These are phyloP conservation scores for Vanessa cardui DNA, from an alignment of 2,888 invertebrate genomes.

Conservation along the genomic window DNA sequence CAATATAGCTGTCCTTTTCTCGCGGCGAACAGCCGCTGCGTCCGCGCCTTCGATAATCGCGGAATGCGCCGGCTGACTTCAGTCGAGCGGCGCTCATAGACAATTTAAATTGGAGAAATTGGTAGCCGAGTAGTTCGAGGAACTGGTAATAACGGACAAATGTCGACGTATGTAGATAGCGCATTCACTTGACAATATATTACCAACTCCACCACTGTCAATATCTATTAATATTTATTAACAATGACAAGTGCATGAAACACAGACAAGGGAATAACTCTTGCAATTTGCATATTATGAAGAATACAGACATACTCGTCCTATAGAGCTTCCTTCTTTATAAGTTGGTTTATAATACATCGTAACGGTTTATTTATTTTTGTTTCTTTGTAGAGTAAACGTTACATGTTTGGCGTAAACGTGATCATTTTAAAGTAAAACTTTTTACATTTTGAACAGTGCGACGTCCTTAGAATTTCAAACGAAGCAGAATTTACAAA, in stretches of 20 bases:
- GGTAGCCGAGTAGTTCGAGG: slow-evolving; percentile 66
- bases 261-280: slow-evolving; percentile 16
- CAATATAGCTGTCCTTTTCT: slow-evolving; percentile 57
- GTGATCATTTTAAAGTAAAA: slow-evolving; percentile 6
- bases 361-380: neutral
- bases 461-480: slow-evolving; percentile 13
- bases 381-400: neutral
- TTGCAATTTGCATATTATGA: slow-evolving; percentile 21
- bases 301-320: neutral
- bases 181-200: slow-evolving; percentile 44
- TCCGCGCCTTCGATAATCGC: slow-evolving; percentile 73
- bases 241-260: slow-evolving; percentile 30
- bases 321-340: neutral
- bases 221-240: slow-evolving; percentile 47
- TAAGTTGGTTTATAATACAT: neutral
- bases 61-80: slow-evolving; percentile 82
- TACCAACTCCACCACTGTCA: slow-evolving; percentile 42
- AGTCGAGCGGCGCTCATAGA: slow-evolving; percentile 79
- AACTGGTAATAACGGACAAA: slow-evolving; percentile 66
- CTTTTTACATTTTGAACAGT: slow-evolving; percentile 3
- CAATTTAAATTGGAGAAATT: slow-evolving; percentile 81
- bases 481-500: slow-evolving; percentile 39
- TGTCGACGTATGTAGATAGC: slow-evolving; percentile 51
- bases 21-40: slow-evolving; percentile 59
- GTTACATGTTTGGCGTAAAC: neutral